Evolutionary conservation across 2,888 invertebrate genomes (phyloP).

Genomic region (Nomada fucata): DNA sequence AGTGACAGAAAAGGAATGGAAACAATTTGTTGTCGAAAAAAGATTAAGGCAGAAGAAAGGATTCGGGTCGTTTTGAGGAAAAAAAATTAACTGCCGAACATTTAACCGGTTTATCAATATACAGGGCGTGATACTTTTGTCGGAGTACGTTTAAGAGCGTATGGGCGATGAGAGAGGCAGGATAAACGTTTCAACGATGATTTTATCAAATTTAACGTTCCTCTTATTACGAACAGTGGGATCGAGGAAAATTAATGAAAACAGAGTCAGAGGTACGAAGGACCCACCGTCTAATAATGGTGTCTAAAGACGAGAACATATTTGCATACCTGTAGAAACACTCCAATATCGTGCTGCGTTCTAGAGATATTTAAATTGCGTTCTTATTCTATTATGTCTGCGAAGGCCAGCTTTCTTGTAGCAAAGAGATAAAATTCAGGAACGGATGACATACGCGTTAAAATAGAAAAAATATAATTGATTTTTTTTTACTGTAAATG

Average conservation of each 20-base stretch:
- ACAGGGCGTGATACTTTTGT: too few relatives aligned
- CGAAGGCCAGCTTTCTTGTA: not conserved
- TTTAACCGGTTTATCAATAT: too few relatives aligned
- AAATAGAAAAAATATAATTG: not conserved
- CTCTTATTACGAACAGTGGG: not conserved
- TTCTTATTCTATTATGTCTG: not conserved
- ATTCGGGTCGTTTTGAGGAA: too few relatives aligned
- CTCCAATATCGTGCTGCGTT: conserved; percentile 13
- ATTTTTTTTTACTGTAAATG: not conserved
- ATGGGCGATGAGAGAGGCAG: too few relatives aligned
- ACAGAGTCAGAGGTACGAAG: too few relatives aligned
- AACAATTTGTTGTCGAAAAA: not conserved
- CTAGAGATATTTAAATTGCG: conserved; percentile 20
- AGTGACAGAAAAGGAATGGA: not conserved
- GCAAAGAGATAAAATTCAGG: not conserved
- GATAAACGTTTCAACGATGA: too few relatives aligned
- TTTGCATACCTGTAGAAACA: conserved; percentile 33
- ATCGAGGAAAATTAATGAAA: not conserved
- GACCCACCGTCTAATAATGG: conserved; percentile 2
- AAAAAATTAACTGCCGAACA: too few relatives aligned
- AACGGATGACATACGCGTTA: not conserved
- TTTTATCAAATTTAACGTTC: not conserved
- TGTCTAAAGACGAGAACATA: conserved; percentile 15
- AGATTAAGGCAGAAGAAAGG: not conserved
- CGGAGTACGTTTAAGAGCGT: too few relatives aligned